Conservation (phyloP, 2,113 vertebrate species). For the Sus scrofa region DNA sequence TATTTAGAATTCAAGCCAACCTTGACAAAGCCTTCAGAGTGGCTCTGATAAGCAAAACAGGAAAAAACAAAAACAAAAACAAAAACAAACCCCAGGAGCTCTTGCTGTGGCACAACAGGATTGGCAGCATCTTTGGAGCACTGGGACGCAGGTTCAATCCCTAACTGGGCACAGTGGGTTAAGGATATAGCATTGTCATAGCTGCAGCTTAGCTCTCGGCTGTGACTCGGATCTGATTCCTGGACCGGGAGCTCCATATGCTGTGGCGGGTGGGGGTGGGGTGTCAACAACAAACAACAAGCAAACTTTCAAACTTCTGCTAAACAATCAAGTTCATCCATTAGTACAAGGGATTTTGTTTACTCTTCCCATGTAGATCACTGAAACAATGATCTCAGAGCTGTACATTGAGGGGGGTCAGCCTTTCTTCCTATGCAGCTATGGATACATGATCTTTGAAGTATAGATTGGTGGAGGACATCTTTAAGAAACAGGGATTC, state of each 20-base stretch:
- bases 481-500: constrained; percentile 12
- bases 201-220: too few species aligned
- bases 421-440: neutral
- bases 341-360: neutral
- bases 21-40: constrained; percentile 17
- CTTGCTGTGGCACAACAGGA: too few species aligned
- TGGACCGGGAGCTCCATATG: too few species aligned
- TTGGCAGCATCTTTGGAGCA: too few species aligned
- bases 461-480: neutral
- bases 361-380: neutral
- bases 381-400: constrained; percentile 9
- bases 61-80: too few species aligned
- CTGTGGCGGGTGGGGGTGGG: too few species aligned
- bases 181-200: too few species aligned
- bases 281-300: neutral
- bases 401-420: neutral
- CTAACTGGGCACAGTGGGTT: too few species aligned
- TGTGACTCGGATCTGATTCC: too few species aligned
- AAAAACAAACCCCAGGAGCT: neutral
- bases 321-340: constrained; percentile 33
- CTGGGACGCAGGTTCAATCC: too few species aligned
- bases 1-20: constrained; percentile 48
- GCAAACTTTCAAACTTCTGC: neutral
- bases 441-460: neutral
- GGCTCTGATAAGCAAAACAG: constrained; percentile 1